Evolutionary conservation across 2,888 invertebrate species (phyloP).

Genomic region (Latrodectus hesperus): DNA sequence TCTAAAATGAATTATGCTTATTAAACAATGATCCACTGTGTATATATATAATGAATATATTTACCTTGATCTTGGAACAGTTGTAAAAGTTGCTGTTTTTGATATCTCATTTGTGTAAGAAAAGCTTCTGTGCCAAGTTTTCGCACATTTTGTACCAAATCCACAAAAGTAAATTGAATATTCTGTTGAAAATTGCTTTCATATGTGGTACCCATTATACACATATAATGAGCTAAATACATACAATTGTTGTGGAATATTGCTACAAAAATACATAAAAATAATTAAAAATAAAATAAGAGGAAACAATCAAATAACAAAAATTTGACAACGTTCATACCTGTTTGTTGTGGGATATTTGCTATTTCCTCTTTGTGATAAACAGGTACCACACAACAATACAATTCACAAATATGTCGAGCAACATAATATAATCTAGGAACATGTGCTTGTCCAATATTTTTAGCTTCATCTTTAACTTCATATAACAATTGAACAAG

Average conservation of each 20-base stretch:
- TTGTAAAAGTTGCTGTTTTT: slow-evolving; percentile 84
- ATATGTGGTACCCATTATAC: slow-evolving; percentile 81
- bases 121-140: slow-evolving; percentile 83
- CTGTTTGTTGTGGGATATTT: slow-evolving; percentile 90
- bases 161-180: slow-evolving; percentile 80
- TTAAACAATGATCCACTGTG: no score
- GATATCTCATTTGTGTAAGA: slow-evolving; percentile 83
- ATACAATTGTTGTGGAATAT: slow-evolving; percentile 93
- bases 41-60: not conserved
- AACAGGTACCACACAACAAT: slow-evolving; percentile 85
- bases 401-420: slow-evolving; percentile 84
- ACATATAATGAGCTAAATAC: slow-evolving; percentile 86
- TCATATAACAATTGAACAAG: slow-evolving; percentile 80
- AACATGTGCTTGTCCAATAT: slow-evolving; percentile 79
- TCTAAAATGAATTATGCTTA: no score
- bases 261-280: slow-evolving; percentile 77
- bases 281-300: not conserved
- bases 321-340: slow-evolving; percentile 75
- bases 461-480: slow-evolving; percentile 81
- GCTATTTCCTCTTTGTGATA: slow-evolving; percentile 86
- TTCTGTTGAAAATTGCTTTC: slow-evolving; percentile 28
- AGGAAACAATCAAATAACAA: no score
- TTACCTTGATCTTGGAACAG: slow-evolving; percentile 84
- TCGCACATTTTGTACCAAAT: slow-evolving; percentile 82
- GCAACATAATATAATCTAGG: slow-evolving; percentile 82